Evolutionary conservation across 2,888 invertebrate species (phyloP).

Genomic region (Orthonychiurus folsomi): DNA sequence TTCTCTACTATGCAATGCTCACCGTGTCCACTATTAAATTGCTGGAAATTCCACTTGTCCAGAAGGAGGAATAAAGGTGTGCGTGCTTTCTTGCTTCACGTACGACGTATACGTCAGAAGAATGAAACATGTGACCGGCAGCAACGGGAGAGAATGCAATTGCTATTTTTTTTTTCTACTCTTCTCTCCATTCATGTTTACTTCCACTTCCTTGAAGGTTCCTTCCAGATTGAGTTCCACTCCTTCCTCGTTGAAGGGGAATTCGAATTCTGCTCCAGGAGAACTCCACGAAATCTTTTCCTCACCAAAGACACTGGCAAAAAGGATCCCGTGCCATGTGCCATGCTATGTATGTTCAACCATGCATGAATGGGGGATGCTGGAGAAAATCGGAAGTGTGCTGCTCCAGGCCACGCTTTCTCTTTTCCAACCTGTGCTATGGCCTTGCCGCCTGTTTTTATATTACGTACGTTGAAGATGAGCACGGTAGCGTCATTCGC

Average conservation of each 20-base stretch:
- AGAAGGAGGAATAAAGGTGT: background rate
- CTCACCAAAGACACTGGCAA: slow-evolving; percentile 1
- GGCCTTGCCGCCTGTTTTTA: too few species aligned
- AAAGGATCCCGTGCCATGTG: background rate
- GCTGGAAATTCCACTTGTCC: too few species aligned
- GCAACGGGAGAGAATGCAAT: too few species aligned
- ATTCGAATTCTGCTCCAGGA: too few species aligned
- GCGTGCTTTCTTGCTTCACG: background rate
- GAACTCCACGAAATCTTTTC: too few species aligned
- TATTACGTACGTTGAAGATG: too few species aligned
- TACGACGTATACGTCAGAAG: background rate
- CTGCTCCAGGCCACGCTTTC: background rate
- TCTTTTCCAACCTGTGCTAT: too few species aligned
- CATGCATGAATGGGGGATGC: background rate
- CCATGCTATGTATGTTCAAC: background rate
- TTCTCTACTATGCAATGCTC: too few species aligned
- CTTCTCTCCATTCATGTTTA: background rate
- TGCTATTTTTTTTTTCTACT: background rate
- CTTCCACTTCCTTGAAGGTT: background rate
- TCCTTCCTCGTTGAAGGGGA: background rate
- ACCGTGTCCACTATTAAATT: background rate
- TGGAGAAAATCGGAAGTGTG: background rate
- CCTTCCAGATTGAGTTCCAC: background rate
- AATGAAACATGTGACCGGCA: background rate
- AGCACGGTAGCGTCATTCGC: too few species aligned